These are phyloP conservation scores for Aphelenchoides fujianensis DNA, from an alignment of 1,140 invertebrate genomes.

Conservation along the genomic window DNA sequence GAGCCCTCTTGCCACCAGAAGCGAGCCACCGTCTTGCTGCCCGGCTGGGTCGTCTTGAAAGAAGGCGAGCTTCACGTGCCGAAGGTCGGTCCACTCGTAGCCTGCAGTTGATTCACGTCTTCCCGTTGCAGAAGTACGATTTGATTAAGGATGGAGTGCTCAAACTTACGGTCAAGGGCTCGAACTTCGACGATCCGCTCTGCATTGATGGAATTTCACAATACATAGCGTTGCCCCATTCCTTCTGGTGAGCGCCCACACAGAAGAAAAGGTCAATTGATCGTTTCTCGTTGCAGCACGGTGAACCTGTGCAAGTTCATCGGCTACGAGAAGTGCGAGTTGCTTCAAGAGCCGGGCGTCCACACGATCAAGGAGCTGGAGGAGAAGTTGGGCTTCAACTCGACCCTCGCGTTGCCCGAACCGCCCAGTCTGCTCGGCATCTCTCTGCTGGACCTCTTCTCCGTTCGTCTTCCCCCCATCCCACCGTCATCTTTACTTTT, in stretches of 20 bases:
- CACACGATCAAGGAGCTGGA: constrained; percentile 48
- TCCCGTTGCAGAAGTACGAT: no score
- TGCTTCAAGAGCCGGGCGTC: constrained; percentile 44
- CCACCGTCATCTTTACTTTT: no score
- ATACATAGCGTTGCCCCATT: constrained; percentile 45
- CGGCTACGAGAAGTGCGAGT: constrained; percentile 43
- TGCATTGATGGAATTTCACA: constrained; percentile 47
- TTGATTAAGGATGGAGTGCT: constrained; percentile 41
- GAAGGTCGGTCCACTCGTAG: constrained; percentile 25
- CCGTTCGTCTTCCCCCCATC: constrained; percentile 23
- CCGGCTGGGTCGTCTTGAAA: constrained; percentile 40
- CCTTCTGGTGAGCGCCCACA: constrained; percentile 39
- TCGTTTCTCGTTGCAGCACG: constrained; percentile 30
- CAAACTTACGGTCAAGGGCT: constrained; percentile 32
- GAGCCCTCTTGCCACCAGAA: constrained; percentile 37
- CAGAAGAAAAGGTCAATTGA: constrained; percentile 17
- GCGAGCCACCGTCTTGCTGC: constrained; percentile 44
- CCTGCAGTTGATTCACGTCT: no score
- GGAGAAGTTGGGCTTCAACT: constrained; percentile 48
- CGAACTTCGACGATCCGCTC: constrained; percentile 44
- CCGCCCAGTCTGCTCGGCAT: constrained; percentile 49
- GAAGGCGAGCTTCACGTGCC: constrained; percentile 24
- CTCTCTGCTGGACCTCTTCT: constrained; percentile 48
- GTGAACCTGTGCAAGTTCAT: constrained; percentile 50
- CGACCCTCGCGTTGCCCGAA: constrained; percentile 42